Evolutionary conservation across 2,888 invertebrate species (phyloP), one percentile per base, ranked within the genome.

Genomic region (Ophion obscuratus): DNA sequence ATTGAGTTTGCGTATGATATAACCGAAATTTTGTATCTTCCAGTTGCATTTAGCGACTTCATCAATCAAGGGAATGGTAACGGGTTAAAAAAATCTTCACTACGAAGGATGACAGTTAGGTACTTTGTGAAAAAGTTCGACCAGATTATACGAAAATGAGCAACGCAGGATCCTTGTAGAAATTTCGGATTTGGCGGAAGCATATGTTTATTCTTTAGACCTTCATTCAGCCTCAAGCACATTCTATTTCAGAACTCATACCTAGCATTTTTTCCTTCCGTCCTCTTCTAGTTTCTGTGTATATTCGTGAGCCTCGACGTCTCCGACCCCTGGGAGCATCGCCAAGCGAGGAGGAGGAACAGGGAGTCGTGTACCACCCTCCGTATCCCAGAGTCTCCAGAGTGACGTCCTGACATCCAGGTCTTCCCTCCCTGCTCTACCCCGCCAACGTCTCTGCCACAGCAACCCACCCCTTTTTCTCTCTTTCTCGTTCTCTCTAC

Each of bases 321-420:
- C 82, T 88, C 81, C 86, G 90, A 89, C 91, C 91, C 89, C 89
- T 90, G 92, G 90, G 91, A 92, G 90, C 88, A 91, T 83, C 89
- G 81, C 86, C 77, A 70, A 78, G 73, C 61, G n/a, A 61, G 61
- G 71, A 62, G 70, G 53, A n/a, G 68, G 44, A 79, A 57, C 20
- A 68, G 89, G 90, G 90, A 90, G 90, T 92, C 88, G 90, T 91
- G 90, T 91, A 91, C 90, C 92, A 91, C 90, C 91, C 92, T 91
- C 91, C 91, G 89, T 89, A 90, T 91, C 90, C 90, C 88, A 64
- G 89, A 90, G 90, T 88, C 87, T 89, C 89, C 91, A 91, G 90
- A 92, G 92, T 92, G 92, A 92, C 92, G 92, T 92, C 89, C 91
- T 92, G 92, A 92, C 91, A 92, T 92, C 89, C 89, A 89, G 88